These are phyloP conservation scores for Luscinia luscinia DNA, from an alignment of 2,797 vertebrate genomes.

Conservation along the genomic window DNA sequence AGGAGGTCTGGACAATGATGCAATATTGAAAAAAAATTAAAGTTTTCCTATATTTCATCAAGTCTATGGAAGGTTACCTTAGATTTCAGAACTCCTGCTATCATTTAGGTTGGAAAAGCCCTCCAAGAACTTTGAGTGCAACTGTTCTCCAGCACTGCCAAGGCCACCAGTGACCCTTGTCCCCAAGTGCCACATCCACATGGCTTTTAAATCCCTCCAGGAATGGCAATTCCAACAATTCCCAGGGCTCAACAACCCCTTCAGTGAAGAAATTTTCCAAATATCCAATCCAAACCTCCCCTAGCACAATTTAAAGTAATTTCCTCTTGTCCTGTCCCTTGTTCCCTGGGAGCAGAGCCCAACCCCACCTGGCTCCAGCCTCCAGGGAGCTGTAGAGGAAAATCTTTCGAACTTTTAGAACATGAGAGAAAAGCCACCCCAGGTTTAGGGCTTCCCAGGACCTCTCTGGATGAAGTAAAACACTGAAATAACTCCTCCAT, in stretches of 20 bases:
- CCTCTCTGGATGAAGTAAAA: background rate
- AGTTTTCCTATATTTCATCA: rapidly evolving
- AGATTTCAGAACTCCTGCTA: background rate
- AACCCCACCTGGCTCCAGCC: rapidly evolving
- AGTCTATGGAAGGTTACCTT: rapidly evolving
- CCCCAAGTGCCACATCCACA: background rate
- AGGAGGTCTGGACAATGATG: background rate
- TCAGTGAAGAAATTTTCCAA: too few relatives aligned
- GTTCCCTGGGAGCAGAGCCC: background rate
- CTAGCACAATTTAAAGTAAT: background rate
- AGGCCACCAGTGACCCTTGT: background rate
- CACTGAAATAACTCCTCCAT: background rate
- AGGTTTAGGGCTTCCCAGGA: background rate
- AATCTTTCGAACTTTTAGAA: background rate
- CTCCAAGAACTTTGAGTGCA: background rate
- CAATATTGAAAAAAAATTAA: background rate
- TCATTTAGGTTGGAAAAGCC: background rate
- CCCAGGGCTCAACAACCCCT: background rate
- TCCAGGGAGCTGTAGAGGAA: background rate
- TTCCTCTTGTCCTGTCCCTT: background rate
- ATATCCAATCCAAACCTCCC: background rate
- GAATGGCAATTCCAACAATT: background rate
- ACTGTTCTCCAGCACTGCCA: background rate
- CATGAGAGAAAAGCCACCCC: rapidly evolving
- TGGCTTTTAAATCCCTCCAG: background rate